Conservation (phyloP, 2,888 invertebrate species). For the Atherix ibis region DNA sequence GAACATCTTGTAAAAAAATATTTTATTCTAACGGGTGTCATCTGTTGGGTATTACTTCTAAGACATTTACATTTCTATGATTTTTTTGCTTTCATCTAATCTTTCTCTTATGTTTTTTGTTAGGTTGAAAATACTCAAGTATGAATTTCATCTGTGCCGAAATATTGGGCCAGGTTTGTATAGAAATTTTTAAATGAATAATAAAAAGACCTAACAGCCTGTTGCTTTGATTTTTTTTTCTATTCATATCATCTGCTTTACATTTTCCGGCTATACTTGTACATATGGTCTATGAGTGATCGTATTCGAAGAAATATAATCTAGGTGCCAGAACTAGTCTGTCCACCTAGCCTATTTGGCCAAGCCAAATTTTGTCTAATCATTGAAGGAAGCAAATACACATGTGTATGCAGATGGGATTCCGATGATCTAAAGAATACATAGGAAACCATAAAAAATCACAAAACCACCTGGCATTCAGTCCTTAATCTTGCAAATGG, state of each 20-base stretch:
- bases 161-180: too few relatives aligned
- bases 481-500: conserved; percentile 11
- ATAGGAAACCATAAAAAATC: conserved; percentile 6
- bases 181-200: too few relatives aligned
- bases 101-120: too few relatives aligned
- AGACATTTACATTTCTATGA: too few relatives aligned
- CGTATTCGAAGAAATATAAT: conserved; percentile 5
- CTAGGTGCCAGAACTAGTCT: conserved; percentile 3
- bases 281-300: conserved; percentile 4
- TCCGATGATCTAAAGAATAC: background rate
- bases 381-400: conserved; percentile 5
- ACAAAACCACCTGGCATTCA: conserved; percentile 8
- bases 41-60: too few relatives aligned
- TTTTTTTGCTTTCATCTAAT: too few relatives aligned
- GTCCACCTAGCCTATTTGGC: background rate
- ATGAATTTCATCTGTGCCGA: too few relatives aligned
- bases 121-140: too few relatives aligned
- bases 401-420: background rate
- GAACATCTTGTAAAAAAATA: too few relatives aligned
- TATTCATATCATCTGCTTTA: conserved; percentile 6
- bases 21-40: too few relatives aligned
- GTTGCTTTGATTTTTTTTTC: too few relatives aligned
- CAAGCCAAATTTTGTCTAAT: background rate
- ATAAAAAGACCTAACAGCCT: too few relatives aligned
- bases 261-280: conserved; percentile 7